phyloP scores from a whole-genome alignment of 1,140 invertebrate species.

The Drosophila sproati region DNA sequence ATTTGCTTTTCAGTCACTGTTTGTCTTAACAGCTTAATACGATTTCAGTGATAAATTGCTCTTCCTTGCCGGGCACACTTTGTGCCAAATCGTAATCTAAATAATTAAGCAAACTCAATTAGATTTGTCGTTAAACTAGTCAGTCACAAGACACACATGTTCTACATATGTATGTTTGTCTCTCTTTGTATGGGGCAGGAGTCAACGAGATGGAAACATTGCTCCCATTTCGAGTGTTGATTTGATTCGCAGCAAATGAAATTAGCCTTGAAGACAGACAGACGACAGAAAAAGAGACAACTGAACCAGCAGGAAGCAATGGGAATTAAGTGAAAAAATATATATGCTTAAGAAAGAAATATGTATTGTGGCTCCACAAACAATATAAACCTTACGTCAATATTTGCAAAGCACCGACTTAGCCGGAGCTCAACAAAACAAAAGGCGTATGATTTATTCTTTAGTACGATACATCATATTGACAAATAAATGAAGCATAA shows the following conservation, averaged over 20 bases:
- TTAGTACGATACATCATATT: background rate
- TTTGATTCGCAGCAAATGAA: slow-evolving; percentile 46
- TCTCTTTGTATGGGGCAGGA: background rate
- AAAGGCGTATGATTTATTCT: background rate
- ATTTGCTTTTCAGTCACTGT: slow-evolving; percentile 9
- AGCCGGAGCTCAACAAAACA: background rate
- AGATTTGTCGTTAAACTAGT: slow-evolving; percentile 56
- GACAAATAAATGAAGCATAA: background rate
- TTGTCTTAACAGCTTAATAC: slow-evolving; percentile 46
- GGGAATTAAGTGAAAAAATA: background rate
- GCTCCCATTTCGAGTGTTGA: slow-evolving; percentile 32
- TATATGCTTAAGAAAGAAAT: background rate
- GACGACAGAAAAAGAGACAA: background rate
- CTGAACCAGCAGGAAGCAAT: background rate
- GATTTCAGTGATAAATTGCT: slow-evolving; percentile 59
- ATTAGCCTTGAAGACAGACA: slow-evolving; percentile 32
- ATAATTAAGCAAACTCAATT: slow-evolving; percentile 80
- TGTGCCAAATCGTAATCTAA: slow-evolving; percentile 68
- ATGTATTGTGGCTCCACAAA: background rate
- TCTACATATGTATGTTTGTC: slow-evolving; percentile 20
- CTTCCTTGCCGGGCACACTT: slow-evolving; percentile 40
- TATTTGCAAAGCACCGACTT: background rate
- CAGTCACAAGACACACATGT: slow-evolving; percentile 26
- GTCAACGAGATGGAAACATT: slow-evolving; percentile 29
- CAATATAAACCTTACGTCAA: background rate